Evolutionary conservation across 2,797 vertebrate genomes (phyloP).

Genomic region (Sebastolobus alascanus): DNA sequence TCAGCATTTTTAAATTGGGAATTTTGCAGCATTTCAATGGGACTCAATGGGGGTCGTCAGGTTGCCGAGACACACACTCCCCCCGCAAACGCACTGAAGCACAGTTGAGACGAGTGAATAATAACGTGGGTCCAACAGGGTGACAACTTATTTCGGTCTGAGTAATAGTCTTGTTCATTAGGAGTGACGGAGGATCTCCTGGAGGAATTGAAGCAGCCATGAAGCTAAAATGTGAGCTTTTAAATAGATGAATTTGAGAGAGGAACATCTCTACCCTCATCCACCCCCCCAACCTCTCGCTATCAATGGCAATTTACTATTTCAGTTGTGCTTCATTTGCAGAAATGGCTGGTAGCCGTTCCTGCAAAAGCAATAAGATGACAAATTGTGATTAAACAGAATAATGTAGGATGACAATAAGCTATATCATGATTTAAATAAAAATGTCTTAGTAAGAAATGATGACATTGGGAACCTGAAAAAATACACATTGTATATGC

Average conservation of each 20-base stretch:
- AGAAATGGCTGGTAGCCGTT: background rate
- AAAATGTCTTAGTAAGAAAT: background rate
- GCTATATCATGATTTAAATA: background rate
- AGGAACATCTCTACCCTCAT: background rate
- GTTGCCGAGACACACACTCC: background rate
- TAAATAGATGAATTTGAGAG: constrained; percentile 36
- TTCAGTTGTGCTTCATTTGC: background rate
- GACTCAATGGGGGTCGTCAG: background rate
- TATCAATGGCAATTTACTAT: constrained; percentile 2
- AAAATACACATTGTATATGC: background rate
- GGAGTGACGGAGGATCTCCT: constrained; percentile 42
- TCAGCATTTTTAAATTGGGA: background rate
- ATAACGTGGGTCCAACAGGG: constrained; percentile 23
- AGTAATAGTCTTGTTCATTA: constrained; percentile 71
- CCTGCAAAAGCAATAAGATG: background rate
- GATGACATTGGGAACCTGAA: background rate
- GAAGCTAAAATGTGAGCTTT: constrained; percentile 38
- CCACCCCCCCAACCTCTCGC: background rate
- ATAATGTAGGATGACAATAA: constrained; percentile 19
- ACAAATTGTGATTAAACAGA: background rate
- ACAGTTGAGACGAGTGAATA: constrained; percentile 37
- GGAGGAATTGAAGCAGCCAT: constrained; percentile 31
- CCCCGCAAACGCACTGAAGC: background rate
- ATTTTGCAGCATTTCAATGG: constrained; percentile 1
- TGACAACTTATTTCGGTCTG: constrained; percentile 61